Evolutionary conservation across 2,888 invertebrate genomes (phyloP).

Genomic region (Ophion slaviceki): DNA sequence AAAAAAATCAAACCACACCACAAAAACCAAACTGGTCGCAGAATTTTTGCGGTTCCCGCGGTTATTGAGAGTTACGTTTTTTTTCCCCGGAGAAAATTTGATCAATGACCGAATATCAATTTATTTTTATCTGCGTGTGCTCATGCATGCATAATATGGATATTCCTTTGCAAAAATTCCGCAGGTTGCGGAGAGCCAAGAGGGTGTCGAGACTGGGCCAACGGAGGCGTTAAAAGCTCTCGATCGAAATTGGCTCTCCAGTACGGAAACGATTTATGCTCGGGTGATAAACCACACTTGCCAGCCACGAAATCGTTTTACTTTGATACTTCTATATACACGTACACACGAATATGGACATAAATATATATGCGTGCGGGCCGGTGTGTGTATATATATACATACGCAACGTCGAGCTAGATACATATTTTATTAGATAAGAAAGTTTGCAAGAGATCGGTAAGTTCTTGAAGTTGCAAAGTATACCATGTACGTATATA

Average conservation of each 20-base stretch:
- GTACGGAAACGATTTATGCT: conserved; percentile 55
- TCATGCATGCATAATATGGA: conserved; percentile 25
- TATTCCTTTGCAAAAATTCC: conserved; percentile 25
- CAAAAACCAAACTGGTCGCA: too few species aligned
- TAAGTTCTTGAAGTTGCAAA: conserved; percentile 23
- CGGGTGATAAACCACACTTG: conserved; percentile 52
- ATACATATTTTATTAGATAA: conserved; percentile 63
- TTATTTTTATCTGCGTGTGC: conserved; percentile 18
- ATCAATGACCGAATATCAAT: conserved; percentile 10
- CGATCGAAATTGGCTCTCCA: conserved; percentile 48
- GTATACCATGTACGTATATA: neutral
- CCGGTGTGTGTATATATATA: neutral
- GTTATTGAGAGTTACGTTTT: neutral
- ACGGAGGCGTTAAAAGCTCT: conserved; percentile 53
- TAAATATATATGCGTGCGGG: neutral
- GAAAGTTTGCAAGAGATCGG: conserved; percentile 36
- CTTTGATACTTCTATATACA: conserved; percentile 25
- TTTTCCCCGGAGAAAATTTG: neutral
- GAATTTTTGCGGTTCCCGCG: neutral
- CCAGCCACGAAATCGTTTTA: conserved; percentile 33
- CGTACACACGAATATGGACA: neutral
- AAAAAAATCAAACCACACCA: neutral
- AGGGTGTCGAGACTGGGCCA: conserved; percentile 29
- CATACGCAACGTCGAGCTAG: conserved; percentile 13
- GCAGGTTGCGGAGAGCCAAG: conserved; percentile 24